Base-by-base conservation (phyloP, 2,797 vertebrate species). In the Emys orbicularis region DNA sequence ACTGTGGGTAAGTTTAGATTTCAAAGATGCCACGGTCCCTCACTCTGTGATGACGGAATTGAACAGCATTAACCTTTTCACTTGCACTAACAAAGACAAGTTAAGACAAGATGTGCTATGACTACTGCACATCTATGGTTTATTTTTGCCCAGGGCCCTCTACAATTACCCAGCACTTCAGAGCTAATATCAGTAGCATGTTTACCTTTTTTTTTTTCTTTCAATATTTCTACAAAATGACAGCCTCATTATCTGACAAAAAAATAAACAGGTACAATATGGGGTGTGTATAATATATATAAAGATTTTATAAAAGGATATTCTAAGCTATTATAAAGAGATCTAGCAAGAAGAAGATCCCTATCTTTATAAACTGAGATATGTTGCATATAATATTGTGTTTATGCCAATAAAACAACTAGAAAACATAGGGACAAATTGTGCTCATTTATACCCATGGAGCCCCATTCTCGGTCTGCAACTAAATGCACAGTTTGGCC, bases 11-110 rank as follows among this genome's bases (percentile, higher is more conserved):
- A 97, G 96, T 98, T 97, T 96, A 95, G 97, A 97, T 98, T 98
- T 98, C 97, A 97, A 91, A 98, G 97, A 96, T 98, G 95, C 96
- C 95, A 94, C 89, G 59, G 95, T 96, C 96, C 95, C 90, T 97
- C 92, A 86, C 92, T 98, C 95, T 97, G 93, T 95, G 95, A 96
- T 98, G 98, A 98, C 59, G 6, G 97, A 97, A 97, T 96, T 96
- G 97, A 98, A 95, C 95, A 92, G 95, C 98, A 98, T 98, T 98
- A 98, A 98, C 98, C 98, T 98, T 98, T 98, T 98, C 98, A 98
- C 97, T 97, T 95, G 96, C 96, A 86, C 98, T 98, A 98, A 98
- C 98, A 97, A 98, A 98, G 97, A 98, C 98, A 98, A 98, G 98
- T 98, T 97, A 97, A 98, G 98, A 98, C 98, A 98, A 98, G 98